phyloP scores from a whole-genome alignment of 2,797 vertebrate genomes.

The Manis pentadactyla region DNA sequence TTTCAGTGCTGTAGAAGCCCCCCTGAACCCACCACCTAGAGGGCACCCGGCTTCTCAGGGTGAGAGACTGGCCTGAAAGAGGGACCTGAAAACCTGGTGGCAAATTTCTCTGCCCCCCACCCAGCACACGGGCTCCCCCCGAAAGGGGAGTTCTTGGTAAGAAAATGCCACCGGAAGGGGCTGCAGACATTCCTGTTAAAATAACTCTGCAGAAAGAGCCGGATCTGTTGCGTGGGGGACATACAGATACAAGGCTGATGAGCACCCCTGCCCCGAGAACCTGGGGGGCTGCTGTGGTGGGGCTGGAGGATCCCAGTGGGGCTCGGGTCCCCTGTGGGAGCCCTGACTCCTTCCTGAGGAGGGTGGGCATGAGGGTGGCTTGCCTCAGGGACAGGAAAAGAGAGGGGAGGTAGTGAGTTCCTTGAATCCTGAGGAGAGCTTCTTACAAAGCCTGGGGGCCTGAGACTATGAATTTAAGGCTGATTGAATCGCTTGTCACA shows the following conservation, averaged over 20 bases:
- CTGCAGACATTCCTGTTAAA: fast-evolving
- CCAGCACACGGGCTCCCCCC: neutral
- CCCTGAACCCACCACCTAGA: neutral
- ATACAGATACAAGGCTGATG: neutral
- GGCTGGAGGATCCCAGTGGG: no score
- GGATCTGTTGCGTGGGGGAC: neutral
- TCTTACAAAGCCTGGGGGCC: neutral
- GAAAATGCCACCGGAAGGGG: neutral
- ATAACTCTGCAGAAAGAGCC: neutral
- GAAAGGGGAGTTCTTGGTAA: neutral
- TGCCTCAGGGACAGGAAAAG: neutral
- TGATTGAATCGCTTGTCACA: neutral
- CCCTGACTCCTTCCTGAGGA: neutral
- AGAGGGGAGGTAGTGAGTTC: neutral
- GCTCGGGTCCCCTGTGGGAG: neutral
- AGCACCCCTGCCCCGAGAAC: neutral
- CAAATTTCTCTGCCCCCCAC: fast-evolving
- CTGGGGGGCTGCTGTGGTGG: no score
- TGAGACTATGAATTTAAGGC: neutral
- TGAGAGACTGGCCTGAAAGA: neutral
- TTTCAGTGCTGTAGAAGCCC: no score
- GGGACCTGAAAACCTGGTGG: neutral
- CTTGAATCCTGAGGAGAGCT: fast-evolving
- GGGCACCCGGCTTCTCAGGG: neutral
- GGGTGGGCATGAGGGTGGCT: no score